Conservation (phyloP, 2,113 vertebrate species). For the Odobenus rosmarus region DNA sequence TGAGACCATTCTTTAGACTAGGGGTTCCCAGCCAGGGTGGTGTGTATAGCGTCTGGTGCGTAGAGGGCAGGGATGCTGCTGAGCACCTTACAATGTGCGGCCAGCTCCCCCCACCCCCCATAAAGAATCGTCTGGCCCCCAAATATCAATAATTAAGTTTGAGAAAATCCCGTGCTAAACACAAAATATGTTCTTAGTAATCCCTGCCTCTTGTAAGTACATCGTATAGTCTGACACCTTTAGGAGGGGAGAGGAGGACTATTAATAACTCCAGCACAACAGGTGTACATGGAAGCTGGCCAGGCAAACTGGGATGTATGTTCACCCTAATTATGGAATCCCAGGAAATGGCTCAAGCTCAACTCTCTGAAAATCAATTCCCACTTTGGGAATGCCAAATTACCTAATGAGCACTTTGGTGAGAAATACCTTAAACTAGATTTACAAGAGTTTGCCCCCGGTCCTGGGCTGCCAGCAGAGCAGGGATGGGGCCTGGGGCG, state of each 20-base stretch:
- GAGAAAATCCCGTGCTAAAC: background rate
- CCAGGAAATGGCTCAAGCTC: background rate
- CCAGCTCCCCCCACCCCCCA: background rate
- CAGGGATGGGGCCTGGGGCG: background rate
- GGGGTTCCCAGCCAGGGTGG: background rate
- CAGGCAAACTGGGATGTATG: background rate
- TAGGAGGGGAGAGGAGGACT: background rate
- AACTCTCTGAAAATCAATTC: background rate
- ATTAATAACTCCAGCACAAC: background rate
- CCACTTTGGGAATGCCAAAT: background rate
- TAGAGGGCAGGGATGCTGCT: background rate
- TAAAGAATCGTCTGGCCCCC: background rate
- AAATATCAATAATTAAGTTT: background rate
- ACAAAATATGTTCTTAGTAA: background rate
- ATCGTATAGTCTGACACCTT: background rate
- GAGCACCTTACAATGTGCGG: background rate
- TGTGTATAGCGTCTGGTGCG: background rate
- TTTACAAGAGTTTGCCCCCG: background rate
- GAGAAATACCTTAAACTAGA: background rate
- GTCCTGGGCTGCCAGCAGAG: background rate
- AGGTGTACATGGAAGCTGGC: background rate
- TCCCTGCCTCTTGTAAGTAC: background rate
- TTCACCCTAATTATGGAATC: background rate
- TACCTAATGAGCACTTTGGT: background rate
- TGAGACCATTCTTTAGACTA: background rate